Evolutionary conservation across 2,113 vertebrate species (phyloP), one percentile per base, ranked within the genome.

Genomic region (Hirundichthys speculiger): DNA sequence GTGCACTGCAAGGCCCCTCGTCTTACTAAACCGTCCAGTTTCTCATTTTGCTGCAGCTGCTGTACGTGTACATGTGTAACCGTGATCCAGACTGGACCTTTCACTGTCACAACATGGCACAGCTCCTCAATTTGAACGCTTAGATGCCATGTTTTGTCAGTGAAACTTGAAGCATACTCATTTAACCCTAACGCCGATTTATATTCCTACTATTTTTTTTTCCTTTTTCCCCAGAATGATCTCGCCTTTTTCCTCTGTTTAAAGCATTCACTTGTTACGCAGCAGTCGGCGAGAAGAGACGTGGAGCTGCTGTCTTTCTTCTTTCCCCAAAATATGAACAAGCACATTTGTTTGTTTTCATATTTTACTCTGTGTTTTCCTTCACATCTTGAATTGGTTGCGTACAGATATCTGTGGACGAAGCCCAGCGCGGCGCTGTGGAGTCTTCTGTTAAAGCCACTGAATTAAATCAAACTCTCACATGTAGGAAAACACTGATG

Each of bases 351-450:
- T 68, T 87, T 88, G 84, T 72, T 78, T 79, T 87, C 85, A 86
- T 90, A 87, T 90, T 90, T 90, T 86, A 73, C 68, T 78, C 73
- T 72, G 88, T 91, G 86, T 90, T 91, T 90, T 91, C 87, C 88
- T 82, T 59, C 56, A 49, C 56, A 73, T 77, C 40, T 71, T 52
- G 53, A 55, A 68, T 45, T 39, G 5, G 27, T 30, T 4, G 14
- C 13, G 16, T 15, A 3, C 30, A 41, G 45, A 47, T 47, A 27
- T 66, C 47, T 16, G 12, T 16, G 18, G 34, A 56, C 8, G n/a
- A 20, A 8, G 34, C 30, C 46, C 59, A 40, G 40, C 48, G 24
- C 1, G 24, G 30, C 38, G 48, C 47, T 38, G 13, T 4, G 27
- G 13, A 55, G 27, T 30, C 13, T 7, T 41, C 34, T 60, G 52